Evolutionary conservation across 2,888 invertebrate species (phyloP).

Genomic region (Apodemia mormo): DNA sequence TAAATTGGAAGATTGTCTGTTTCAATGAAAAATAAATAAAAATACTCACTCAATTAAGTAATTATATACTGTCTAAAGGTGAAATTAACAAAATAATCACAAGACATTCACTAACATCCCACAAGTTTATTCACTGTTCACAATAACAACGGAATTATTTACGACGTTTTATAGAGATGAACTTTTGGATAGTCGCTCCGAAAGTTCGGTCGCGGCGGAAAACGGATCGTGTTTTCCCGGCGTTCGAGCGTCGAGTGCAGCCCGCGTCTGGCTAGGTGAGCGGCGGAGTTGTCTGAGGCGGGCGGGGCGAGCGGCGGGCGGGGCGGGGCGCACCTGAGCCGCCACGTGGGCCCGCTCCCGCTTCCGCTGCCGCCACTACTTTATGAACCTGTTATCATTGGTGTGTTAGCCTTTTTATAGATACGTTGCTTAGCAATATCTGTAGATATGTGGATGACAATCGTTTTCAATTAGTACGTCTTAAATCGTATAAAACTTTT

Average conservation of each 20-base stretch:
- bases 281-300: slow-evolving; percentile 30
- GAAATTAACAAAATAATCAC: slow-evolving; percentile 41
- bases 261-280: slow-evolving; percentile 60
- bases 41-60: slow-evolving; percentile 64
- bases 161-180: slow-evolving; percentile 34
- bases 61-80: slow-evolving; percentile 43
- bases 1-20: neutral
- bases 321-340: slow-evolving; percentile 77
- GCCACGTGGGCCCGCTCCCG: slow-evolving; percentile 54
- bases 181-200: slow-evolving; percentile 50
- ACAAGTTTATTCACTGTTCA: slow-evolving; percentile 50
- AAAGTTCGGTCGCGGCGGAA: slow-evolving; percentile 64
- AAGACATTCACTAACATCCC: slow-evolving; percentile 68
- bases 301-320: slow-evolving; percentile 52
- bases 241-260: slow-evolving; percentile 78
- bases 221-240: slow-evolving; percentile 78
- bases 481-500: no score
- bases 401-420: slow-evolving; percentile 21
- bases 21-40: slow-evolving; percentile 25
- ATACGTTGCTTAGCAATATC: slow-evolving; percentile 23
- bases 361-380: slow-evolving; percentile 49
- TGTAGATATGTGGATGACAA: slow-evolving; percentile 34
- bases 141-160: slow-evolving; percentile 33
- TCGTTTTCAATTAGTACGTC: neutral
- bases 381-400: slow-evolving; percentile 9